phyloP scores from a whole-genome alignment of 2,888 invertebrate species.

The Chaetogeoica ovagalla region DNA sequence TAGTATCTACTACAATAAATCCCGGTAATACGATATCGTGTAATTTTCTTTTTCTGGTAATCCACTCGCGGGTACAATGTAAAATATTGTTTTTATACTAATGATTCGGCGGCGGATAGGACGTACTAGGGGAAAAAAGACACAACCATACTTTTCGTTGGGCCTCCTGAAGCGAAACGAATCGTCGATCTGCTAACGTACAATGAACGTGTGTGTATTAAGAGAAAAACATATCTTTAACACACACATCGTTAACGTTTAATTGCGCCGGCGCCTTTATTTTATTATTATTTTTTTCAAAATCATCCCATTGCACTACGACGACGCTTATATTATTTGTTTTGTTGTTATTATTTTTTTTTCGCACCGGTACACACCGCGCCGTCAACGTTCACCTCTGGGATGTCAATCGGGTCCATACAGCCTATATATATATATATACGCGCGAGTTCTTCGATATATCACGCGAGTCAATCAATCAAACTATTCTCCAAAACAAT shows the following conservation, averaged over 20 bases:
- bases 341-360: constrained; percentile 25
- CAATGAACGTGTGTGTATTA: constrained; percentile 2
- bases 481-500: constrained; percentile 44
- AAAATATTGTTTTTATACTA: too few relatives aligned
- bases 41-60: too few relatives aligned
- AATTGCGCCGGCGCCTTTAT: constrained; percentile 48
- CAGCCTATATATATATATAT: too few relatives aligned
- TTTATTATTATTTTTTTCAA: constrained; percentile 4
- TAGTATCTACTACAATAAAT: too few relatives aligned
- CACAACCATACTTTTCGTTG: constrained; percentile 19
- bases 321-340: too few relatives aligned
- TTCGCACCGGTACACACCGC: constrained; percentile 19
- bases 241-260: constrained; percentile 42
- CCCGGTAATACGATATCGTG: too few relatives aligned
- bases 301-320: constrained; percentile 25
- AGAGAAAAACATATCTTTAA: constrained; percentile 6
- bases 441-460: too few relatives aligned
- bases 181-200: constrained; percentile 31
- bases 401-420: constrained; percentile 29
- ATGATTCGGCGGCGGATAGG: too few relatives aligned
- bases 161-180: constrained; percentile 52
- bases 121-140: too few relatives aligned
- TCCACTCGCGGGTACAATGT: too few relatives aligned
- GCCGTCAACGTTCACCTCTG: neutral
- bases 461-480: constrained; percentile 37